A percentile compares a stretch with the other conserved stretches of the same genome.
phyloP scores from a whole-genome alignment of 2,797 vertebrate genomes.

The Anguilla pacifica region DNA sequence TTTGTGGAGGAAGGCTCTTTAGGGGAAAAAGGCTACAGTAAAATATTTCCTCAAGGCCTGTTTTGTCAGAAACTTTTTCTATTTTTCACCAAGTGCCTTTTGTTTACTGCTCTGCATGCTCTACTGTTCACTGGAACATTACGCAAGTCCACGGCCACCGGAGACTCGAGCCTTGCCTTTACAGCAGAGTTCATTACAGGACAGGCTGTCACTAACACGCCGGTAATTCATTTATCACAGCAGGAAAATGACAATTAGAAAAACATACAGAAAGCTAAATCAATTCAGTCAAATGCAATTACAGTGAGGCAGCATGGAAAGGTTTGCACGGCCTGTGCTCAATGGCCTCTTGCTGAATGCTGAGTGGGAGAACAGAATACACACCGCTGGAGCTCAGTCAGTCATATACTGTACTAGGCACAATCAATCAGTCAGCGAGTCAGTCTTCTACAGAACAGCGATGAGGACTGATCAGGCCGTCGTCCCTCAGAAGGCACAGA shows the following conservation, averaged over 20 bases:
- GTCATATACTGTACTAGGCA: not conserved
- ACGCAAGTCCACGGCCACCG: not conserved
- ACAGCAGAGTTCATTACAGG: slow-evolving; percentile 44
- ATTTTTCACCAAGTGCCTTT: not conserved
- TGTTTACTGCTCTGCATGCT: not conserved
- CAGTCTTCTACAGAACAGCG: not conserved
- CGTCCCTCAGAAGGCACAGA: not conserved
- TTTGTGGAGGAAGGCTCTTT: not conserved
- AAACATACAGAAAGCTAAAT: slow-evolving; percentile 45
- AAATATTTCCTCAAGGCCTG: not conserved
- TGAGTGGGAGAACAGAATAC: slow-evolving; percentile 5
- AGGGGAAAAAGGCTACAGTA: not conserved
- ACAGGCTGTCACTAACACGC: slow-evolving; percentile 29
- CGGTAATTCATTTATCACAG: slow-evolving; percentile 43
- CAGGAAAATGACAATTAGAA: slow-evolving; percentile 41
- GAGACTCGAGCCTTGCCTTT: not conserved
- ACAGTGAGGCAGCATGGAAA: slow-evolving; percentile 47
- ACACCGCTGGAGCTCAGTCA: not conserved
- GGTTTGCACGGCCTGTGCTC: slow-evolving; percentile 40
- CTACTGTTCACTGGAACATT: not conserved
- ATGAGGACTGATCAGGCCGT: not conserved
- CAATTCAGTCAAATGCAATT: slow-evolving; percentile 50
- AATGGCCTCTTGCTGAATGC: slow-evolving; percentile 38
- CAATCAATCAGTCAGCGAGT: not conserved
- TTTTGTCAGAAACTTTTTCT: not conserved